These are phyloP conservation scores for Malthinus flaveolus DNA, from an alignment of 2,888 invertebrate genomes.

Conservation along the genomic window DNA sequence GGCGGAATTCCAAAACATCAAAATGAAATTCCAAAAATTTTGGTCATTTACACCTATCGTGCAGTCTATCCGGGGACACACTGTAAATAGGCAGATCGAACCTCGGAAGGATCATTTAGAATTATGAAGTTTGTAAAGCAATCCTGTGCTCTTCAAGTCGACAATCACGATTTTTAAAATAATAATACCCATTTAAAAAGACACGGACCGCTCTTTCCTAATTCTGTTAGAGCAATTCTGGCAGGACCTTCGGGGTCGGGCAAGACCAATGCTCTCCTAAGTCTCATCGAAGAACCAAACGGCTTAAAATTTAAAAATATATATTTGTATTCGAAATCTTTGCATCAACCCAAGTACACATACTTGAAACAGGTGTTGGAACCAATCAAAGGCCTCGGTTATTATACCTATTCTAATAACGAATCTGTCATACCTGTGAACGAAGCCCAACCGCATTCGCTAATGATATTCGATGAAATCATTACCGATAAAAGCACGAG, in stretches of 20 bases:
- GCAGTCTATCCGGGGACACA: too few species aligned
- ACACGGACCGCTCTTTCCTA: background rate
- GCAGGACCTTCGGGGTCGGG: constrained; percentile 11
- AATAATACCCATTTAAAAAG: background rate
- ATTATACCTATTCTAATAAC: constrained; percentile 7
- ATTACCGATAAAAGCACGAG: constrained; percentile 40
- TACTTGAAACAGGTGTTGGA: constrained; percentile 32
- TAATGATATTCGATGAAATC: constrained; percentile 49
- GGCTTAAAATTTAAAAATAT: constrained; percentile 1
- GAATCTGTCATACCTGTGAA: constrained; percentile 31
- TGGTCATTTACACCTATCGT: too few species aligned
- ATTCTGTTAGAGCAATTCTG: constrained; percentile 11
- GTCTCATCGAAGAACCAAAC: constrained; percentile 10
- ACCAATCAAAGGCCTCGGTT: constrained; percentile 28
- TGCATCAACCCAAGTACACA: constrained; percentile 31
- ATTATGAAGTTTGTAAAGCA: background rate
- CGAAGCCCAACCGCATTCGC: constrained; percentile 37
- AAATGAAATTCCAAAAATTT: too few species aligned
- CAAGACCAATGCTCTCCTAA: constrained; percentile 17
- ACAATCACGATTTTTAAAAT: background rate
- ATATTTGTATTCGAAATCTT: background rate
- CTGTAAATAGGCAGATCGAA: too few species aligned
- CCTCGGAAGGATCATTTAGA: too few species aligned
- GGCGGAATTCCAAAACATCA: too few species aligned
- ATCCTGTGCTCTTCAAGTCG: background rate